A percentile compares a stretch with the other conserved stretches of the same genome.
phyloP scores from a whole-genome alignment of 2,113 vertebrate genomes.

The Festucalex cinctus region DNA sequence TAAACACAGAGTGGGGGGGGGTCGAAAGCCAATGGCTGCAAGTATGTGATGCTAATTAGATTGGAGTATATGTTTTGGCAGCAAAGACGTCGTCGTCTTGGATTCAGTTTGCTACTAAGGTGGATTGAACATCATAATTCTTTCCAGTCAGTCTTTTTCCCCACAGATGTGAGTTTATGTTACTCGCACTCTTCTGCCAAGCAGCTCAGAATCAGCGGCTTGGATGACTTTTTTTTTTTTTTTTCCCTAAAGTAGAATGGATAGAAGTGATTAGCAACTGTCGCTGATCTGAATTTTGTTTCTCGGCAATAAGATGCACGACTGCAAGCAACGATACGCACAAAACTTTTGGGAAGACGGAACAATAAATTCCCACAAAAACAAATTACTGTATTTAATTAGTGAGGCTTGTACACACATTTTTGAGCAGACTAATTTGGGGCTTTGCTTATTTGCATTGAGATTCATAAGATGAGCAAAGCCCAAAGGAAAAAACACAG shows the following conservation, averaged over 20 bases:
- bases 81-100: constrained; percentile 31
- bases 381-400: not conserved
- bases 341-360: not conserved
- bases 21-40: not conserved
- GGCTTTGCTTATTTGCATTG: not conserved
- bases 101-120: constrained; percentile 40
- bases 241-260: not conserved
- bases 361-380: not conserved
- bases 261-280: constrained; percentile 5
- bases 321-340: not conserved
- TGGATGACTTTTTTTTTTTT: not conserved
- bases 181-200: constrained; percentile 32
- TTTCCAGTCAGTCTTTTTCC: constrained; percentile 34
- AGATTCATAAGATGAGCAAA: not conserved
- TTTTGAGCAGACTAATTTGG: not conserved
- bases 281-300: constrained; percentile 18
- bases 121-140: constrained; percentile 27
- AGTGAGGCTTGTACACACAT: not conserved
- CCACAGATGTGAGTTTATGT: constrained; percentile 30
- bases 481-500: not conserved
- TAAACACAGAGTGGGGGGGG: constrained; percentile 21
- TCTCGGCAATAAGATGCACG: not conserved
- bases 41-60: constrained; percentile 42
- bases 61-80: constrained; percentile 44
- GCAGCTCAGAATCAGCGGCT: constrained; percentile 15